A percentile compares a stretch with the other conserved stretches of the same genome.
These are phyloP conservation scores for Siniperca knerii DNA, from an alignment of 2,113 vertebrate species.

Conservation along the genomic window DNA sequence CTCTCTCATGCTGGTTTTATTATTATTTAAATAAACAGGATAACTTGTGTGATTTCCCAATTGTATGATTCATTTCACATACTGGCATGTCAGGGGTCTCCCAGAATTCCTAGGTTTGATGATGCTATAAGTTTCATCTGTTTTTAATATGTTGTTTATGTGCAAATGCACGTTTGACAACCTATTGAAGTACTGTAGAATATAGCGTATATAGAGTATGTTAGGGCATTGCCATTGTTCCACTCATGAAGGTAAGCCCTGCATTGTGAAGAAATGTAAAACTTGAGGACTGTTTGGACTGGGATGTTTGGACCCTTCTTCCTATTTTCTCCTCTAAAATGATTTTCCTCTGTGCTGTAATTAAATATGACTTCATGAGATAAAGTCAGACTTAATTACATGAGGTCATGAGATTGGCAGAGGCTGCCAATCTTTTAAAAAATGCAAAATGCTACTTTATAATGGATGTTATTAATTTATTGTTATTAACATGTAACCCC, in stretches of 20 bases:
- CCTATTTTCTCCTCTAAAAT: slow-evolving; percentile 6
- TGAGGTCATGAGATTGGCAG: background rate
- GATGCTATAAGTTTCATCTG: slow-evolving; percentile 2
- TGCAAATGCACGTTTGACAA: background rate
- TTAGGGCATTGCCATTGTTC: background rate
- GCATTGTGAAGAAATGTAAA: background rate
- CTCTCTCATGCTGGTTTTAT: background rate
- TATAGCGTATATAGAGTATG: background rate
- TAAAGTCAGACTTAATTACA: slow-evolving; percentile 24
- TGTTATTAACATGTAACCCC: slow-evolving; percentile 18
- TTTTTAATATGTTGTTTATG: background rate
- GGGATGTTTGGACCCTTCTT: background rate
- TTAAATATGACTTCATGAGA: slow-evolving; percentile 4
- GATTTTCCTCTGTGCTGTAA: slow-evolving; percentile 7
- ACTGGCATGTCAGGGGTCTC: background rate
- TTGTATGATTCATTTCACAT: slow-evolving; percentile 32
- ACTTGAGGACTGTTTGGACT: slow-evolving; percentile 5
- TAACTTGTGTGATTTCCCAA: slow-evolving; percentile 12
- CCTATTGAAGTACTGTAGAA: background rate
- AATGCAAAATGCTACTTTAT: background rate
- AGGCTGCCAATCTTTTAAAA: slow-evolving; percentile 5
- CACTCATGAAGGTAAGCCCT: background rate
- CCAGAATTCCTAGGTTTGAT: slow-evolving; percentile 9
- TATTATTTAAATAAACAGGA: slow-evolving; percentile 24
- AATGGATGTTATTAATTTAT: slow-evolving; percentile 4